Evolutionary conservation across 1,140 invertebrate genomes (phyloP).

Genomic region (Argopecten irradians): DNA sequence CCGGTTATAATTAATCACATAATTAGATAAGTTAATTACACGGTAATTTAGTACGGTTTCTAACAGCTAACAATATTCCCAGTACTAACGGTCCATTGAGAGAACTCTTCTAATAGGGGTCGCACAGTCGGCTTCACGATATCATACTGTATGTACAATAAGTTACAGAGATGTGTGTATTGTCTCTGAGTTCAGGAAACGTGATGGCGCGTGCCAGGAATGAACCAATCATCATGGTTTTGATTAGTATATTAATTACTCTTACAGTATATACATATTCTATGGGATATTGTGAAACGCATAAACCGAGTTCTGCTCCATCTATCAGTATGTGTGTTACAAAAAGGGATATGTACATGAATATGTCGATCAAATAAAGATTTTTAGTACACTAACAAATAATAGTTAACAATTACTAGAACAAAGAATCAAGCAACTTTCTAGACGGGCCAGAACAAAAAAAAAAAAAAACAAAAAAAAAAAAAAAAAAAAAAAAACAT

Average conservation of each 20-base stretch:
- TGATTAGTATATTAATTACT: constrained; percentile 12
- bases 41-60: not conserved
- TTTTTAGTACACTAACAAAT: not conserved
- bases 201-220: not conserved
- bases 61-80: not conserved
- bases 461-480: no score
- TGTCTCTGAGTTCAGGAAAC: not conserved
- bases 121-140: not conserved
- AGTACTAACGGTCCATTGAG: not conserved
- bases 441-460: no score
- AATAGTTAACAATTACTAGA: not conserved
- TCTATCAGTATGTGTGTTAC: not conserved
- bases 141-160: not conserved
- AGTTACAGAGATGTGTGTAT: not conserved
- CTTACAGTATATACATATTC: not conserved
- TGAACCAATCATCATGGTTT: not conserved
- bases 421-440: no score
- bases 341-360: not conserved
- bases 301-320: not conserved
- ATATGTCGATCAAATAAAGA: not conserved
- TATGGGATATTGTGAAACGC: not conserved
- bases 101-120: not conserved
- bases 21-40: constrained; percentile 15
- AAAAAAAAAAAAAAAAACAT: no score
- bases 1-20: not conserved